These are phyloP conservation scores for Pachypanchax playfairii DNA, from an alignment of 2,113 vertebrate genomes.

Conservation along the genomic window DNA sequence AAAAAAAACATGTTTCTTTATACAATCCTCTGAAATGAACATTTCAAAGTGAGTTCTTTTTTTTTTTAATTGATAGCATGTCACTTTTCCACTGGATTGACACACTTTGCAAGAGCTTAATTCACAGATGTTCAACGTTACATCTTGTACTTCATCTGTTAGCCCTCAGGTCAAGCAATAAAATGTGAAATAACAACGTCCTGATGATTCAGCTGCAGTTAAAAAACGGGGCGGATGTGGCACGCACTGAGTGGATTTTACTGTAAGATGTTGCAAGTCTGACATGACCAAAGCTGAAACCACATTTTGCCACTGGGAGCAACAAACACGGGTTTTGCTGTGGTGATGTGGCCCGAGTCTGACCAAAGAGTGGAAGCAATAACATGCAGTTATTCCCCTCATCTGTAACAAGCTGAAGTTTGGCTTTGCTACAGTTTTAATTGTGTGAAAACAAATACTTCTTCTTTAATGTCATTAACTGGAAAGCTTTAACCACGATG, in stretches of 20 bases:
- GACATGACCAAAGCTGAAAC: conserved; percentile 55
- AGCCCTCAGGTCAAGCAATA: conserved; percentile 11
- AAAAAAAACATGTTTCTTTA: too few relatives aligned
- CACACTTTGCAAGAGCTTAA: too few relatives aligned
- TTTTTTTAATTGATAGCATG: too few relatives aligned
- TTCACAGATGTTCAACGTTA: not conserved
- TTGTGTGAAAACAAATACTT: conserved; percentile 45
- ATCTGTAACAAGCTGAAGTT: conserved; percentile 28
- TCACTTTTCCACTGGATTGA: too few relatives aligned
- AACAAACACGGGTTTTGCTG: conserved; percentile 47
- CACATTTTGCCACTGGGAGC: conserved; percentile 54
- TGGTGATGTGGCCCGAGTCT: conserved; percentile 24
- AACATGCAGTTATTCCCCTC: conserved; percentile 44
- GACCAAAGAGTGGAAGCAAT: conserved; percentile 53
- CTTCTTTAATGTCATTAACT: conserved; percentile 32
- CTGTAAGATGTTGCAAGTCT: conserved; percentile 51
- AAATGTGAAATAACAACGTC: conserved; percentile 10
- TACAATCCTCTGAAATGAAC: too few relatives aligned
- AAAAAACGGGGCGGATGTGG: conserved; percentile 52
- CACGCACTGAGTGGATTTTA: conserved; percentile 35
- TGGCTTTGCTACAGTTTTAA: conserved; percentile 44
- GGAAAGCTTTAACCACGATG: conserved; percentile 35
- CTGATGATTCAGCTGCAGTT: conserved; percentile 21
- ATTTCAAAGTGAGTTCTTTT: too few relatives aligned
- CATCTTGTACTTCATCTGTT: conserved; percentile 25